These are phyloP conservation scores for Acronicta alni DNA, from an alignment of 2,888 invertebrate species.

Conservation along the genomic window DNA sequence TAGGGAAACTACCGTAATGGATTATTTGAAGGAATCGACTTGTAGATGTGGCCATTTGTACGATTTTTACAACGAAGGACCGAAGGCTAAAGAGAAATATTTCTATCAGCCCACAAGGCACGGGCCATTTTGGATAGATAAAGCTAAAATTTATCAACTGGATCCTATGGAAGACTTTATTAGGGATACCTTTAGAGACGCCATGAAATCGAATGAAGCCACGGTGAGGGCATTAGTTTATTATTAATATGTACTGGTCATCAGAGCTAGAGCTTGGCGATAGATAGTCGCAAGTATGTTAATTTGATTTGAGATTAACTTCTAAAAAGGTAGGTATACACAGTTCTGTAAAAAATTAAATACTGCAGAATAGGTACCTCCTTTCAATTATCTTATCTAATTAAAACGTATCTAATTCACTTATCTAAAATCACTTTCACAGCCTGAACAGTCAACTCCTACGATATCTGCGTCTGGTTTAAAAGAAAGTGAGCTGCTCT, in stretches of 20 bases:
- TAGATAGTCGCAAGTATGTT: too few species aligned
- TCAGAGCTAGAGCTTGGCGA: too few species aligned
- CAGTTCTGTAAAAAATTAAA: too few species aligned
- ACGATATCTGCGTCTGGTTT: constrained; percentile 71
- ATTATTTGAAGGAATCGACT: constrained; percentile 70
- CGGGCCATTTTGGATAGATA: constrained; percentile 71
- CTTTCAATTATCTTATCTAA: background rate
- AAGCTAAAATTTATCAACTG: constrained; percentile 78
- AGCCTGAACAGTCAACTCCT: constrained; percentile 69
- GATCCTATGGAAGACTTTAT: constrained; percentile 80
- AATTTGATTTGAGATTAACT: too few species aligned
- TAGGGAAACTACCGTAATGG: constrained; percentile 73
- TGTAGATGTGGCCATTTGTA: constrained; percentile 82
- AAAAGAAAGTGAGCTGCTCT: constrained; percentile 72
- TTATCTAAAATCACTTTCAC: constrained; percentile 25
- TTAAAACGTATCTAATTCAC: too few species aligned
- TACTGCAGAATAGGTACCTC: too few species aligned
- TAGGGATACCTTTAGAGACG: constrained; percentile 70
- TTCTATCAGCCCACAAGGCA: constrained; percentile 74
- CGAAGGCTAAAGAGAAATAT: constrained; percentile 66
- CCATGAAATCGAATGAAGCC: constrained; percentile 68
- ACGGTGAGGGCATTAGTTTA: constrained; percentile 59
- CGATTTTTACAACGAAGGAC: constrained; percentile 69
- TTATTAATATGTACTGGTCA: too few species aligned
- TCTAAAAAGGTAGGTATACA: too few species aligned